Conservation (phyloP, 1,140 invertebrate species). For the Diorhabda elongata region DNA sequence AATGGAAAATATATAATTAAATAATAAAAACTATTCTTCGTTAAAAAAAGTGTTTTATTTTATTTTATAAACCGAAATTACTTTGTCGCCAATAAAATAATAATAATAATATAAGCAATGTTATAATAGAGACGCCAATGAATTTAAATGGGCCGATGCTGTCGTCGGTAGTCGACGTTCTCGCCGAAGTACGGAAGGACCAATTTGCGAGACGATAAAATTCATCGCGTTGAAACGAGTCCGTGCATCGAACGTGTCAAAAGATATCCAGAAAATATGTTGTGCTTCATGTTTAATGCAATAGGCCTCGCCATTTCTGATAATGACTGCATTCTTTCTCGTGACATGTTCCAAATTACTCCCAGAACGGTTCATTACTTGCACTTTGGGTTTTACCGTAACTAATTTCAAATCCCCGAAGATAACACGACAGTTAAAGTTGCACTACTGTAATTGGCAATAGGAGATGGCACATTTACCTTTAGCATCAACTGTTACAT, state of each 20-base stretch:
- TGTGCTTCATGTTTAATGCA: slow-evolving; percentile 27
- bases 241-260: slow-evolving; percentile 25
- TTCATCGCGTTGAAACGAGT: slow-evolving; percentile 23
- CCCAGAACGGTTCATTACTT: slow-evolving; percentile 32
- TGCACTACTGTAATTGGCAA: not conserved
- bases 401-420: slow-evolving; percentile 6
- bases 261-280: slow-evolving; percentile 30
- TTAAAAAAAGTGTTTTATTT: no score
- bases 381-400: slow-evolving; percentile 17
- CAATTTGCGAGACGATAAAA: slow-evolving; percentile 32
- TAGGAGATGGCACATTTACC: not conserved
- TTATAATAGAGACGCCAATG: not conserved
- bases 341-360: slow-evolving; percentile 30
- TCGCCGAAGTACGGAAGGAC: slow-evolving; percentile 20
- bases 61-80: no score
- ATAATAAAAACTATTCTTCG: no score
- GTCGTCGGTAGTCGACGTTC: not conserved
- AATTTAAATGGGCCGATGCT: not conserved
- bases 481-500: no score
- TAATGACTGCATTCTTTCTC: slow-evolving; percentile 38
- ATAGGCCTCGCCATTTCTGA: slow-evolving; percentile 30
- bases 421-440: not conserved
- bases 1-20: no score
- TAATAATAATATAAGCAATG: no score
- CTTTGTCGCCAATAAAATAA: no score